Evolutionary conservation across 2,113 vertebrate genomes (phyloP).

Genomic region (Microtus montanus): DNA sequence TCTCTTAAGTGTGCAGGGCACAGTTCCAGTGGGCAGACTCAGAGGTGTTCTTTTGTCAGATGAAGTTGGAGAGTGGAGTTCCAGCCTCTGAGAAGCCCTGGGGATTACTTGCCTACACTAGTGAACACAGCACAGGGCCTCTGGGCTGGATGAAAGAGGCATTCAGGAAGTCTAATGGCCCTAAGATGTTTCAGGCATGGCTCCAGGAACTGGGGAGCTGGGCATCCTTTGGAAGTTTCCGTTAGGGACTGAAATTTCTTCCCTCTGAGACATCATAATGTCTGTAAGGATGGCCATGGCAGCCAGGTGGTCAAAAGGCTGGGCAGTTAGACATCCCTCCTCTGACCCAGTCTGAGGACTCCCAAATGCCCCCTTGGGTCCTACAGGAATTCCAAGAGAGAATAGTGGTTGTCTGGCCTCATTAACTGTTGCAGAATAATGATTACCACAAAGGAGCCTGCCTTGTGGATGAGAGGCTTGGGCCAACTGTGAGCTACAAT

Average conservation of each 20-base stretch:
- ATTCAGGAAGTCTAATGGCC: neutral
- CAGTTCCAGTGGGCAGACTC: neutral
- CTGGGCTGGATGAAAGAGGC: neutral
- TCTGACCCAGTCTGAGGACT: neutral
- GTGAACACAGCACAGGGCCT: neutral
- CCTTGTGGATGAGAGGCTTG: neutral
- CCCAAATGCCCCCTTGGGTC: neutral
- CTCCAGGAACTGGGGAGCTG: neutral
- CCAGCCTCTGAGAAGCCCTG: neutral
- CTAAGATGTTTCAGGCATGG: neutral
- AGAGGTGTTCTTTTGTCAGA: neutral
- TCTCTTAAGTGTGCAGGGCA: constrained; percentile 7
- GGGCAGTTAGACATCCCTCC: neutral
- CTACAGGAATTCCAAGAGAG: constrained; percentile 2
- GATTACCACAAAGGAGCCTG: neutral
- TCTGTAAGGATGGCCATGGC: neutral
- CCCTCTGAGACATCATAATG: neutral
- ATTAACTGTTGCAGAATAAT: neutral
- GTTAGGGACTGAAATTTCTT: neutral
- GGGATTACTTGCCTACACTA: neutral
- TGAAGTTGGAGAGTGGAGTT: neutral
- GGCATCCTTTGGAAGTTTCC: constrained; percentile 26
- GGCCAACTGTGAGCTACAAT: neutral
- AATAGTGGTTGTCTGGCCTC: neutral
- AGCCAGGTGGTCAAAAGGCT: neutral